Base-by-base conservation (phyloP, 2,888 invertebrate genomes). In the Pristionchus arcanus region DNA sequence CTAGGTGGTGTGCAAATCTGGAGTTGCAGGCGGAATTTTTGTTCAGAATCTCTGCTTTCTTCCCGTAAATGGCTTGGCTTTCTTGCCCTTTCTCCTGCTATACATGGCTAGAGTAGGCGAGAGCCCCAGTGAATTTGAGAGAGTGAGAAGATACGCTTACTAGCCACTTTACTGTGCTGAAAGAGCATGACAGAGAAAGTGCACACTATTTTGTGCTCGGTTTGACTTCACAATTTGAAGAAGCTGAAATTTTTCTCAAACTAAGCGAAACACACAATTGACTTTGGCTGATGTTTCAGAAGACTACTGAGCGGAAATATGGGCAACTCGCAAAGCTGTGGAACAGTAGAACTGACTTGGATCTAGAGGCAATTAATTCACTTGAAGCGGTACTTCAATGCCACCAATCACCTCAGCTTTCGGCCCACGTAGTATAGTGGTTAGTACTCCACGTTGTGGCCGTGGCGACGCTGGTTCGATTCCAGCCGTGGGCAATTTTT, bases 381-480 rank as follows among this genome's bases (percentile, higher is more conserved):
- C 13, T 49, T 13, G 9, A 9, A 7, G 42, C 13, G 42, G 42
- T 49, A 9, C 42, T 49, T 49, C n/a, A n/a, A n/a, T 55, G 55
- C 55, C 55, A 11, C 21, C 5, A 55, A 55, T 55, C 77, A 42
- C n/a, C 77, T 49, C 42, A 42, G 88, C 91, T 90, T 28, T 91
- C 90, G 92, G 92, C 92, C 92, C 91, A 92, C 88, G 92, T 92
- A 92, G 92, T 92, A 92, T 92, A 92, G 92, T 92, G 92, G 92
- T 92, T 92, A 92, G 92, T 92, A 92, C 92, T 92, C 92, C 91
- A 92, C 92, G 92, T 92, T 92, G 92, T 92, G 92, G 92, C 92
- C 92, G 92, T 92, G 91, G 92, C 92, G 92, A 92, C 92, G 91
- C 89, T 87, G 91, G 92, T 92, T 92, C 92, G 91, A 93, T 93